Evolutionary conservation across 2,113 vertebrate genomes (phyloP).

Genomic region (Lophius piscatorius): DNA sequence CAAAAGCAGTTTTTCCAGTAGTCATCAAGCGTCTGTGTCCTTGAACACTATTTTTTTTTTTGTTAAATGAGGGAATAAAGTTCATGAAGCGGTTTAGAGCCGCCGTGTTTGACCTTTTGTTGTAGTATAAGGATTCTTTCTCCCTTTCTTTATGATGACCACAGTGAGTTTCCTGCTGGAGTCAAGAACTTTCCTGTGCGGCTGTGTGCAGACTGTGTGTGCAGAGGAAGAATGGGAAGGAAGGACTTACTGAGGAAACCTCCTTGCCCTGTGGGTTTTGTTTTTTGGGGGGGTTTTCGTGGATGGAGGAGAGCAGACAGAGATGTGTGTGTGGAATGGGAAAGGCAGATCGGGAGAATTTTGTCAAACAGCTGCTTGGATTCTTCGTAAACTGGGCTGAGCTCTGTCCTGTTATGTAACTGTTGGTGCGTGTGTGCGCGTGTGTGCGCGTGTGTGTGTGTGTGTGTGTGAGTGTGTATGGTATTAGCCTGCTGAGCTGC

Average conservation of each 20-base stretch:
- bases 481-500: conserved; percentile 43
- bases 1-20: no score
- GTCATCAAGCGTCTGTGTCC: no score
- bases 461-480: conserved; percentile 23
- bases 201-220: background rate
- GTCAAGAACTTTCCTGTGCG: conserved; percentile 29
- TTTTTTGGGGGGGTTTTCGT: conserved; percentile 34
- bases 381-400: conserved; percentile 45
- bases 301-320: conserved; percentile 3
- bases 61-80: no score
- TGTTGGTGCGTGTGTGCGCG: conserved; percentile 5
- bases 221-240: conserved; percentile 22
- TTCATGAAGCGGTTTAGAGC: background rate
- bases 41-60: no score
- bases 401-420: conserved; percentile 62
- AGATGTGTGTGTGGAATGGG: conserved; percentile 12
- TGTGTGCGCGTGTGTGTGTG: conserved; percentile 18
- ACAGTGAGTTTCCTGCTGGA: conserved; percentile 39
- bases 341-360: conserved; percentile 54
- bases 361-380: conserved; percentile 49
- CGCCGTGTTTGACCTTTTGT: background rate
- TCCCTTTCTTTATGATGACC: conserved; percentile 12
- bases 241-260: conserved; percentile 53
- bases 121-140: background rate
- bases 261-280: conserved; percentile 56